Evolutionary conservation across 1,140 invertebrate species (phyloP).

Genomic region (Plutomurus gul): DNA sequence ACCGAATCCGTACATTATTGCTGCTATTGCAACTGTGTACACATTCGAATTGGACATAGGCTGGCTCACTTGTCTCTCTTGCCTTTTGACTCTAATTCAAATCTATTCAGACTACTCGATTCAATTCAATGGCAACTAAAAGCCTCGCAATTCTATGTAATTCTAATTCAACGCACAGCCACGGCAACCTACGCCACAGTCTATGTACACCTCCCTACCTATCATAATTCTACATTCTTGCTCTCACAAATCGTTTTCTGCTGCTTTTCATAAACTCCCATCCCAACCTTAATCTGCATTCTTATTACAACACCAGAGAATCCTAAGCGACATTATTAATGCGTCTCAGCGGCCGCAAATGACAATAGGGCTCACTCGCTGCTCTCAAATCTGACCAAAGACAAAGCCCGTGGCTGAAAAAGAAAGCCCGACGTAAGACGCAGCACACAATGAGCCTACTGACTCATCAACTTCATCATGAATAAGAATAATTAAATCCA

Average conservation of each 20-base stretch:
- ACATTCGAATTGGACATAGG: not conserved
- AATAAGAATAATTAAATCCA: slow-evolving; percentile 33
- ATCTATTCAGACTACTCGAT: slow-evolving; percentile 18
- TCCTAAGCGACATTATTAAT: not conserved
- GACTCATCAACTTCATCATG: slow-evolving; percentile 32
- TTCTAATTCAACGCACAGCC: slow-evolving; percentile 6
- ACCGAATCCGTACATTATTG: too few species aligned
- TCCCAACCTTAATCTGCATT: not conserved
- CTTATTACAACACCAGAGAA: not conserved
- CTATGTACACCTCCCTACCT: not conserved
- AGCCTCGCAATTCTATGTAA: not conserved
- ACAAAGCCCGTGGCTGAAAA: not conserved
- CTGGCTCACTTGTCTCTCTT: slow-evolving; percentile 11
- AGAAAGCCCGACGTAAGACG: not conserved
- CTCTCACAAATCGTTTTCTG: not conserved
- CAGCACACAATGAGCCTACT: slow-evolving; percentile 25
- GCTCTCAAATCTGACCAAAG: not conserved
- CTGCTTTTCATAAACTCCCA: not conserved
- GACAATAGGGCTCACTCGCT: not conserved
- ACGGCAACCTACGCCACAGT: not conserved
- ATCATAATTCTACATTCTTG: not conserved
- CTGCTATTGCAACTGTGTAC: too few species aligned
- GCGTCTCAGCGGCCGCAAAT: too few species aligned
- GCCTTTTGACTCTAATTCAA: slow-evolving; percentile 24
- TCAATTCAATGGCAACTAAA: slow-evolving; percentile 10